phyloP scores from a whole-genome alignment of 2,888 invertebrate genomes.

The Hypomecis punctinalis region DNA sequence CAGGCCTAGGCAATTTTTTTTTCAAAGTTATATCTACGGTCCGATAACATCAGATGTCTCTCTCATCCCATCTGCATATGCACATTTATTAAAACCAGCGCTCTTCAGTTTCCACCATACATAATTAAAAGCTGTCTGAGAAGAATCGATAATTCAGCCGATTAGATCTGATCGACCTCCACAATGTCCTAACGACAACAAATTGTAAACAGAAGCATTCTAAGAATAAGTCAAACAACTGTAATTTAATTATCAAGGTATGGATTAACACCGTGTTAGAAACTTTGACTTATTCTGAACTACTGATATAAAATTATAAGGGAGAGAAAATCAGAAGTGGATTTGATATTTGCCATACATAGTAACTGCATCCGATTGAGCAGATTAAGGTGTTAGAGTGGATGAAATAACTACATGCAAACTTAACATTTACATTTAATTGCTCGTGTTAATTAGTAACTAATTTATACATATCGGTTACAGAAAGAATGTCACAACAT shows the following conservation, averaged over 20 bases:
- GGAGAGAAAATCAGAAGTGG: background rate
- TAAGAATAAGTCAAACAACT: background rate
- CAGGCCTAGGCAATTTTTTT: too few relatives aligned
- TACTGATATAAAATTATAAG: too few relatives aligned
- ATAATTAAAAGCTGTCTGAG: conserved; percentile 37
- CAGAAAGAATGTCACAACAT: conserved; percentile 49
- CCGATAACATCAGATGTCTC: conserved; percentile 3
- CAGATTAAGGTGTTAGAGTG: conserved; percentile 17
- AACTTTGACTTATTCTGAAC: too few relatives aligned
- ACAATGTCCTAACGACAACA: conserved; percentile 31
- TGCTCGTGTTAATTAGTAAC: conserved; percentile 37
- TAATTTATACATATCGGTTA: conserved; percentile 45
- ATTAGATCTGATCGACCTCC: conserved; percentile 41
- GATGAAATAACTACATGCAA: conserved; percentile 36
- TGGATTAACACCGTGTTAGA: too few relatives aligned
- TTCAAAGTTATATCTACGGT: background rate
- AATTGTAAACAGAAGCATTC: background rate
- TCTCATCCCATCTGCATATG: background rate
- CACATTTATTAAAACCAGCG: conserved; percentile 29
- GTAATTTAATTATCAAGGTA: too few relatives aligned
- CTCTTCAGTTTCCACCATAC: conserved; percentile 27
- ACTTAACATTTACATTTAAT: conserved; percentile 39
- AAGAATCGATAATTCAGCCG: conserved; percentile 42
- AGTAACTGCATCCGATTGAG: background rate
- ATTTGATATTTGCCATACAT: background rate